Evolutionary conservation across 1,140 invertebrate species (phyloP), one percentile per base, ranked within the genome.

Genomic region (Calephelis virginiensis): DNA sequence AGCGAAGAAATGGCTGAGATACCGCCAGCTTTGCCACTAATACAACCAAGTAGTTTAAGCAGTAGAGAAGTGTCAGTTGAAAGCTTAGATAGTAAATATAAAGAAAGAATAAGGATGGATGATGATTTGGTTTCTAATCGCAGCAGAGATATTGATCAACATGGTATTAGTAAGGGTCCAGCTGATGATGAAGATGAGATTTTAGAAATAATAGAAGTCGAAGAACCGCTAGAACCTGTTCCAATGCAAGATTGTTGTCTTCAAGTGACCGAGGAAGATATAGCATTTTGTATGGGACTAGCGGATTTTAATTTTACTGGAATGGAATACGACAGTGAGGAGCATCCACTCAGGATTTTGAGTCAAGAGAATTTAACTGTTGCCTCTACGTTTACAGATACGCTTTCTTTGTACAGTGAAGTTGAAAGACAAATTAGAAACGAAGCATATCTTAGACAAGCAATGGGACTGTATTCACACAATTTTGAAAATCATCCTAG

Each of bases 201-300:
- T 73, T 87, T 96, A 71, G 96, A 97, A 92, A 96, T 96, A 70
- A 95, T 96, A 64, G 96, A 97, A 85, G 94, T 97, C 0, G 95
- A 96, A 80, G 96, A 97, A 87, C 94, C 94, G 1, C 90, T 94
- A 67, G 95, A 96, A 84, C 95, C 95, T 5, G 96, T 96, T 11
- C 95, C 96, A 12, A 97, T 94, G 92, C 95, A 95, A 85, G 96
- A 97, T 80, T 95, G 93, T 67, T 96, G 96, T 75, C 89, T 97
- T 37, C 96, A 97, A 92, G 97, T 97, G 1, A 98, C 96, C 1
- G 97, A 98, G 91, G 97, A 97, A 89, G 97, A 98, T 80, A 97
- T 98, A 56, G 96, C 96, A 1, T 93, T 95, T 64, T 97, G 96
- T 78, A 97, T 97, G 95, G 95, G 95, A 8, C 92, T 93, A 60